These are phyloP conservation scores for Macrochelys suwanniensis DNA, from an alignment of 2,797 vertebrate species.

Conservation along the genomic window DNA sequence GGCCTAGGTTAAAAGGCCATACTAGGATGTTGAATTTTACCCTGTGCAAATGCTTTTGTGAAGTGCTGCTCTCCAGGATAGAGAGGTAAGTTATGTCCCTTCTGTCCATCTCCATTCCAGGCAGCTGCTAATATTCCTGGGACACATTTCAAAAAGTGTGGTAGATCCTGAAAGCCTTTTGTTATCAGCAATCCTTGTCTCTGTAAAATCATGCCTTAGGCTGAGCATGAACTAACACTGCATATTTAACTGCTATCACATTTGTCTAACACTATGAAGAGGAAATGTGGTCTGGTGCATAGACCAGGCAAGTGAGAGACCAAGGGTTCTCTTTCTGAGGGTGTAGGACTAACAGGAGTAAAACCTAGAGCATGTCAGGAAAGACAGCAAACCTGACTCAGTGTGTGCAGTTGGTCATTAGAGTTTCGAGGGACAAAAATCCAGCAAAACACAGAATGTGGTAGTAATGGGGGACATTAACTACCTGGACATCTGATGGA, in stretches of 20 bases:
- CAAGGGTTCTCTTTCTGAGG: neutral
- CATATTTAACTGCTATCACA: neutral
- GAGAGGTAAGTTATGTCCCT: neutral
- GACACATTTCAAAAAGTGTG: neutral
- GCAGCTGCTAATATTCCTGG: neutral
- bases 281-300: neutral
- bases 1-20: neutral
- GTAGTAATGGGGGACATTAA: no score
- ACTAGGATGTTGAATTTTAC: neutral
- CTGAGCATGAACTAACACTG: neutral
- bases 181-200: neutral
- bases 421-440: fast-evolving
- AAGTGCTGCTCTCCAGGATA: neutral
- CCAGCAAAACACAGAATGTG: no score
- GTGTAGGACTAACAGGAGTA: neutral
- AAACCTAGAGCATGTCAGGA: neutral
- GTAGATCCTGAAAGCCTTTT: fast-evolving
- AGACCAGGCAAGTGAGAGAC: neutral
- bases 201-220: neutral
- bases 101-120: neutral
- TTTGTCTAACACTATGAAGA: neutral
- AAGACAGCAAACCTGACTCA: neutral
- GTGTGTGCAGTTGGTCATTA: neutral
- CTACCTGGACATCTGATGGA: no score
- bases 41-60: neutral